Conservation (phyloP, 2,888 invertebrate species). For the Melanotus villosus region DNA sequence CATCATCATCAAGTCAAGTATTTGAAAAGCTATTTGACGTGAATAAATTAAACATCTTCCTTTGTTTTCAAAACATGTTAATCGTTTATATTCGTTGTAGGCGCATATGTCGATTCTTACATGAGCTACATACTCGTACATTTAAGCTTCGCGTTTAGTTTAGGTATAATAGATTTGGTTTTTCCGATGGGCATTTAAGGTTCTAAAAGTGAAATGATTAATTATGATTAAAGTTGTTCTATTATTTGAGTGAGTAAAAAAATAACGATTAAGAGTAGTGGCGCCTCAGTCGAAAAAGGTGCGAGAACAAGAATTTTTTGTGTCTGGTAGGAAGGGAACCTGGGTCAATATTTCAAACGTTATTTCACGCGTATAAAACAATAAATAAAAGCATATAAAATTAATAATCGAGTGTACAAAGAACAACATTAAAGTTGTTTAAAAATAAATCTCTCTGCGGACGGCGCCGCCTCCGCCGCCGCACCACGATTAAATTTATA, state of each 20-base stretch:
- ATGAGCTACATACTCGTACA: too few relatives aligned
- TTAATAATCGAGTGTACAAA: constrained; percentile 28
- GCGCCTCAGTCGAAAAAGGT: background rate
- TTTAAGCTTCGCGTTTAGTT: too few relatives aligned
- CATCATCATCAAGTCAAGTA: too few relatives aligned
- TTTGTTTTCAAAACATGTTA: too few relatives aligned
- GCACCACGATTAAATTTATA: constrained; percentile 39
- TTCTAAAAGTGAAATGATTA: background rate
- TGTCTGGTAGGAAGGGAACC: background rate
- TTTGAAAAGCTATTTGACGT: too few relatives aligned
- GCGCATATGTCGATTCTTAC: too few relatives aligned
- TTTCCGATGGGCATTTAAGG: background rate
- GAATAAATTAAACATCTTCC: too few relatives aligned
- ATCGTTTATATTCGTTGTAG: too few relatives aligned
- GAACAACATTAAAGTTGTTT: constrained; percentile 28
- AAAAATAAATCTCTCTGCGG: constrained; percentile 32
- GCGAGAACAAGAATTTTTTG: background rate
- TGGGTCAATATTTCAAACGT: constrained; percentile 24
- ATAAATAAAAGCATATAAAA: constrained; percentile 33
- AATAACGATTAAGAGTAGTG: background rate
- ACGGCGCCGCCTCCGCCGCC: constrained; percentile 17
- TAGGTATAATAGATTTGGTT: too few relatives aligned
- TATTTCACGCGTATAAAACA: constrained; percentile 30
- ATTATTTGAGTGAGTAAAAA: background rate
- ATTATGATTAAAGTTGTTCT: constrained; percentile 2